These are phyloP conservation scores for Podarcis lilfordi DNA, from an alignment of 2,797 vertebrate genomes.

Conservation along the genomic window DNA sequence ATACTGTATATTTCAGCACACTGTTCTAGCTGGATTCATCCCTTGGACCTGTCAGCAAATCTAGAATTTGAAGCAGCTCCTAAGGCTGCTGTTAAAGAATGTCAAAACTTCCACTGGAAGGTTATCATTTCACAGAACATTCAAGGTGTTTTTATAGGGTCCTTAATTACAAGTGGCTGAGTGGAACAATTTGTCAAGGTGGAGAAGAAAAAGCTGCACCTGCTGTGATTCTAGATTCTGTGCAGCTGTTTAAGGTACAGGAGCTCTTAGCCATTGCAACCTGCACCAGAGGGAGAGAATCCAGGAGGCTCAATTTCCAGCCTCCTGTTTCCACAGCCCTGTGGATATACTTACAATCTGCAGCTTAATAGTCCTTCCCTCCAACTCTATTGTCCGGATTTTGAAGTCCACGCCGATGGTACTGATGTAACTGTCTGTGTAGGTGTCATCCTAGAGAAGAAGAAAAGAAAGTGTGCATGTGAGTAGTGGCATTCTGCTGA, in stretches of 20 bases:
- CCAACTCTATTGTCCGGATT: conserved; percentile 84
- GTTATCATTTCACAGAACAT: no score
- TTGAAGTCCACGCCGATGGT: conserved; percentile 86
- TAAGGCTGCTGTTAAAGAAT: no score
- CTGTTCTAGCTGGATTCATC: no score
- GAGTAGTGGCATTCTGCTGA: not conserved
- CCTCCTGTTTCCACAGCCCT: conserved; percentile 20
- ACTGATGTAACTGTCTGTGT: conserved; percentile 86
- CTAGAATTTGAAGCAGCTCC: no score
- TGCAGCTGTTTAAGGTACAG: not conserved
- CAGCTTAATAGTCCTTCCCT: conserved; percentile 83
- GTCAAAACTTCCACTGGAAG: no score
- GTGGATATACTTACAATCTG: conserved; percentile 77
- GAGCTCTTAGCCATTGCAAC: not conserved
- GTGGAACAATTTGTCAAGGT: not conserved
- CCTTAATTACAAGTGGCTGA: no score
- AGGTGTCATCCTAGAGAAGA: conserved; percentile 79
- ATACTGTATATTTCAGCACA: no score
- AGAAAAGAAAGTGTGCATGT: not conserved
- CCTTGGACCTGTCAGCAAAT: no score
- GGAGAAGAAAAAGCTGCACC: not conserved
- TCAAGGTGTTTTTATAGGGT: no score
- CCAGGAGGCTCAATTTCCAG: accelerated
- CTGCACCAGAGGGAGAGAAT: no score
- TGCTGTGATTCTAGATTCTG: no score